Conservation (phyloP, 2,888 invertebrate species). For the Tortrix viridana region DNA sequence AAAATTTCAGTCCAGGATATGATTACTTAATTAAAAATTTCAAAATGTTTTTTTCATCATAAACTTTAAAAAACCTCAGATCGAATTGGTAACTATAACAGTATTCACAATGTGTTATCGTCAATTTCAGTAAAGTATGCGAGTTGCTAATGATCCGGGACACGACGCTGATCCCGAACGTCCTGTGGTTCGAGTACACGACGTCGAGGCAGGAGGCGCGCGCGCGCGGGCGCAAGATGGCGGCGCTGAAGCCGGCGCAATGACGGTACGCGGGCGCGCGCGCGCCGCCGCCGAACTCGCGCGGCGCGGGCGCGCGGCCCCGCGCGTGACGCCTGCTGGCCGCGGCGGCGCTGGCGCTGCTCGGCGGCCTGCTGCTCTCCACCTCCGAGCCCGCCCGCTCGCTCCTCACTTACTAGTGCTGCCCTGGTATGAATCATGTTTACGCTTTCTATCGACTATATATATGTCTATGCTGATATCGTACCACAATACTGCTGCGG, state of each 20-base stretch:
- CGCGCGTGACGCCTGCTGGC: conserved; percentile 49
- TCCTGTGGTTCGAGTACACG: conserved; percentile 97
- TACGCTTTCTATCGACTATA: neutral
- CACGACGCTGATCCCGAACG: conserved; percentile 95
- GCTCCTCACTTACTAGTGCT: neutral
- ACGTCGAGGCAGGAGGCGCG: conserved; percentile 93
- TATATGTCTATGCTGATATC: no score
- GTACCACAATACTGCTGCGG: no score
- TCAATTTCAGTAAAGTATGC: conserved; percentile 89
- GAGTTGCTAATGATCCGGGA: conserved; percentile 94
- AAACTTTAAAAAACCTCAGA: no score
- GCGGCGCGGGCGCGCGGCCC: conserved; percentile 79
- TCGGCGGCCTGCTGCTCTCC: neutral
- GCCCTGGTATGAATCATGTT: neutral
- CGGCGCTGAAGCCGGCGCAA: conserved; percentile 91
- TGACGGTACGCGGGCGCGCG: conserved; percentile 87
- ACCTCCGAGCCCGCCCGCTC: neutral
- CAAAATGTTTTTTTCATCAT: no score
- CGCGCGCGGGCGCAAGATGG: conserved; percentile 90
- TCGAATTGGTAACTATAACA: neutral
- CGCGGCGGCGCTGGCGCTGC: neutral
- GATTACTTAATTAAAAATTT: no score
- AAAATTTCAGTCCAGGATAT: no score
- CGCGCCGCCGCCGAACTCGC: conserved; percentile 49
- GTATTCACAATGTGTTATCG: neutral